A percentile compares a stretch with the other conserved stretches of the same genome.
phyloP scores from a whole-genome alignment of 1,140 invertebrate species.

The Drosophila kanapiae region DNA sequence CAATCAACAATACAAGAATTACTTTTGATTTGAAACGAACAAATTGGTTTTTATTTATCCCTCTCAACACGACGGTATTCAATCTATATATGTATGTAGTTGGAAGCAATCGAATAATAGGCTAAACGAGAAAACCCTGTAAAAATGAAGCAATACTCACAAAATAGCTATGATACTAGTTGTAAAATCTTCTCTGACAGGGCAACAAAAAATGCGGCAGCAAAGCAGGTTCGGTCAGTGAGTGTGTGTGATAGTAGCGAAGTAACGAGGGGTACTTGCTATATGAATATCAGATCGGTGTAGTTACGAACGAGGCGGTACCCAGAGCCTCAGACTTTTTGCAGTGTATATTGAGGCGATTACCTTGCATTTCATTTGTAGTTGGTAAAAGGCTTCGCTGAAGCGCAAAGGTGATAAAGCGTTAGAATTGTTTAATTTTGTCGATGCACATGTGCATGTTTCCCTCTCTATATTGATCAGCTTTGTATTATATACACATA shows the following conservation, averaged over 20 bases:
- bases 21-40: slow-evolving; percentile 59
- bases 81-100: slow-evolving; percentile 26
- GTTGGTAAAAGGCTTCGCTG: slow-evolving; percentile 73
- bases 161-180: slow-evolving; percentile 85
- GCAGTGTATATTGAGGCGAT: slow-evolving; percentile 51
- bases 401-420: slow-evolving; percentile 79
- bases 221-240: slow-evolving; percentile 60
- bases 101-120: slow-evolving; percentile 42
- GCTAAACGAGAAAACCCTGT: slow-evolving; percentile 72
- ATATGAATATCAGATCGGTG: slow-evolving; percentile 35
- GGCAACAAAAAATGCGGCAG: slow-evolving; percentile 62
- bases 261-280: slow-evolving; percentile 45
- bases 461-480: slow-evolving; percentile 22
- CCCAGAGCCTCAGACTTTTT: slow-evolving; percentile 27
- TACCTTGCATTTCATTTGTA: slow-evolving; percentile 64
- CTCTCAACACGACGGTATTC: slow-evolving; percentile 15
- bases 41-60: slow-evolving; percentile 32
- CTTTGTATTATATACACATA: slow-evolving; percentile 24
- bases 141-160: slow-evolving; percentile 84
- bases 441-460: slow-evolving; percentile 10
- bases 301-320: slow-evolving; percentile 11
- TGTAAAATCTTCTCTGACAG: slow-evolving; percentile 71
- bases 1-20: slow-evolving; percentile 62
- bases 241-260: slow-evolving; percentile 69
- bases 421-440: slow-evolving; percentile 27